These are phyloP conservation scores for Melanotaenia boesemani DNA, from an alignment of 2,797 vertebrate genomes.

Conservation along the genomic window DNA sequence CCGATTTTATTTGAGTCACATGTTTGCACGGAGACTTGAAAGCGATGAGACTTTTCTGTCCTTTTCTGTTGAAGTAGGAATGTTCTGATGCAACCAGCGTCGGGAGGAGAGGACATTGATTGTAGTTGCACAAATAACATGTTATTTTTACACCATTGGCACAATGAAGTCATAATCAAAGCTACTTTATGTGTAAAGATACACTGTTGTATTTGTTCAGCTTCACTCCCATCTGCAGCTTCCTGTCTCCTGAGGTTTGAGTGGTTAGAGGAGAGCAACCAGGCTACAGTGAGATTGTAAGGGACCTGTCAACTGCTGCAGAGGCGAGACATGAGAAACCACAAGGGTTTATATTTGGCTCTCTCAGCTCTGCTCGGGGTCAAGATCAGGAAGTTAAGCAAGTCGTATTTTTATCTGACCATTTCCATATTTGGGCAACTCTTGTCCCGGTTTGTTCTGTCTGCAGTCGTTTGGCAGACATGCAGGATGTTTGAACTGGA, in stretches of 20 bases:
- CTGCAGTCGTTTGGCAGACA: conserved; percentile 33
- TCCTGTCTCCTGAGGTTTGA: conserved; percentile 47
- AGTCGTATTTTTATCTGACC: conserved; percentile 68
- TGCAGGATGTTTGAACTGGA: conserved; percentile 10
- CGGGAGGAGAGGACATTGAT: conserved; percentile 7
- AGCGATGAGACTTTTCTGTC: background rate
- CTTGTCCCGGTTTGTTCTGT: conserved; percentile 49
- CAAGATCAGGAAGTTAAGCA: conserved; percentile 43
- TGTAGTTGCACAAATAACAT: conserved; percentile 17
- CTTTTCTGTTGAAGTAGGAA: conserved; percentile 32
- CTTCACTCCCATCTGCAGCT: conserved; percentile 33
- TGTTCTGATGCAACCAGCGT: conserved; percentile 23
- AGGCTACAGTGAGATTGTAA: conserved; percentile 21
- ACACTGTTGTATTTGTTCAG: conserved; percentile 69
- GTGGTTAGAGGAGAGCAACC: conserved; percentile 22
- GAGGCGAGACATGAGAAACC: conserved; percentile 52
- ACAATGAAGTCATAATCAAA: conserved; percentile 32
- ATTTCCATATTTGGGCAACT: conserved; percentile 66
- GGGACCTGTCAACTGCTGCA: conserved; percentile 40
- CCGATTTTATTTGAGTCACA: conserved; percentile 2
- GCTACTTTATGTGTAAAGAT: conserved; percentile 53
- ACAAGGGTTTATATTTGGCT: conserved; percentile 70
- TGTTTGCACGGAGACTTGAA: conserved; percentile 6
- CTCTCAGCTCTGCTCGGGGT: conserved; percentile 41
- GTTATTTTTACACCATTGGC: conserved; percentile 43